These are phyloP conservation scores for Antheraea pernyi DNA, from an alignment of 1,140 invertebrate genomes.

Conservation along the genomic window DNA sequence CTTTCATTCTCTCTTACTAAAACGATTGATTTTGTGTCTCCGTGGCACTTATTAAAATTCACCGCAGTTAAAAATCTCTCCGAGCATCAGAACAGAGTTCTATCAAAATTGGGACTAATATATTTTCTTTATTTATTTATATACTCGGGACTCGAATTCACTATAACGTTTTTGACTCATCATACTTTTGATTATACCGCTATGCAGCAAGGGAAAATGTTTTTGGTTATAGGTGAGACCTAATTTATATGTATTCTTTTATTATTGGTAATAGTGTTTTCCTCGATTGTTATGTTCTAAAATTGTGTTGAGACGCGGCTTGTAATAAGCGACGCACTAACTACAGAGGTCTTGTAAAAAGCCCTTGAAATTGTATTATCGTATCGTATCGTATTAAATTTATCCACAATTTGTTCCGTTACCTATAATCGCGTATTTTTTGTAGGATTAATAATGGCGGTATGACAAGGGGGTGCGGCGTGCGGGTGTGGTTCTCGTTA, in stretches of 20 bases:
- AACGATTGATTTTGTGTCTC: conserved; percentile 84
- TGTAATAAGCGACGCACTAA: too few relatives aligned
- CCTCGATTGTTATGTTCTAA: too few relatives aligned
- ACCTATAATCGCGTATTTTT: conserved; percentile 11
- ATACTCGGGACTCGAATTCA: conserved; percentile 98
- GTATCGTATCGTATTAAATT: too few relatives aligned
- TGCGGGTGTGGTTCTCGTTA: conserved; percentile 82
- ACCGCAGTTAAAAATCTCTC: conserved; percentile 82
- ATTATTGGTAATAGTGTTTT: too few relatives aligned
- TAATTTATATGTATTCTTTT: not conserved
- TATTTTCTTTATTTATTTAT: conserved; percentile 98
- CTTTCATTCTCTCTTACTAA: conserved; percentile 84
- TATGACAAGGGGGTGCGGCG: conserved; percentile 95
- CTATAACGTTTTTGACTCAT: conserved; percentile 97
- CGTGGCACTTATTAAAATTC: conserved; percentile 81
- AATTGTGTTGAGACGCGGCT: too few relatives aligned
- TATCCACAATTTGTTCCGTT: too few relatives aligned
- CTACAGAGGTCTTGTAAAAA: too few relatives aligned
- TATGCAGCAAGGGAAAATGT: conserved; percentile 99
- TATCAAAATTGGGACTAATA: conserved; percentile 89
- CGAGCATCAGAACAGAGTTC: conserved; percentile 80
- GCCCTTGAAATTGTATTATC: too few relatives aligned
- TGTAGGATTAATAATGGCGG: conserved; percentile 90
- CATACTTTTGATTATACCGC: conserved; percentile 94
- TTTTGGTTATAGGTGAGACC: conserved; percentile 90